Percentiles rank a stretch among this genome's conserved stretches.
Evolutionary conservation across 2,888 invertebrate species (phyloP).

Genomic region (Lepidocyrtoides sp.): DNA sequence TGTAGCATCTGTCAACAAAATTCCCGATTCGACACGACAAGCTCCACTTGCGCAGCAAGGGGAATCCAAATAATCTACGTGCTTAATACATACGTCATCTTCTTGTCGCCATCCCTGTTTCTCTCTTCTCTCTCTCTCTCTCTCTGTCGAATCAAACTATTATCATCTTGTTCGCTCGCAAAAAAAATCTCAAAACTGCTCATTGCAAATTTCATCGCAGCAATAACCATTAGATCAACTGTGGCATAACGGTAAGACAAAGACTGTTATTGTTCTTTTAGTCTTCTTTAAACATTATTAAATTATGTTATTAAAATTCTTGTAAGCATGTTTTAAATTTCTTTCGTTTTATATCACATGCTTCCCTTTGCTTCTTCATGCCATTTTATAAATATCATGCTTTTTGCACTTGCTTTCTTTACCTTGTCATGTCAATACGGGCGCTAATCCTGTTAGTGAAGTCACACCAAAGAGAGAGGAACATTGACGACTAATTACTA

Average conservation of each 20-base stretch:
- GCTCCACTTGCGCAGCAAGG: constrained; percentile 1
- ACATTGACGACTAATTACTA: constrained; percentile 1
- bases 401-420: background rate
- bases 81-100: constrained; percentile 12
- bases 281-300: background rate
- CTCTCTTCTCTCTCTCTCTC: too few relatives aligned
- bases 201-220: background rate
- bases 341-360: too few relatives aligned
- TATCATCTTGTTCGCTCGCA: background rate
- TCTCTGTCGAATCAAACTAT: background rate
- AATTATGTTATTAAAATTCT: background rate
- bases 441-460: background rate
- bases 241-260: constrained; percentile 34
- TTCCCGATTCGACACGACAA: constrained; percentile 20
- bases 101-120: background rate
- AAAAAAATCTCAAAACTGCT: background rate
- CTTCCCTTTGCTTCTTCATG: background rate
- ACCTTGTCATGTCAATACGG: too few relatives aligned
- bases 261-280: background rate
- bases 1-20: constrained; percentile 15
- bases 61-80: constrained; percentile 16
- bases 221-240: background rate
- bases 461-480: background rate
- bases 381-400: background rate
- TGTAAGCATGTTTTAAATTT: background rate